These are phyloP conservation scores for Eilema depressum DNA, from an alignment of 2,888 invertebrate genomes.

Conservation along the genomic window DNA sequence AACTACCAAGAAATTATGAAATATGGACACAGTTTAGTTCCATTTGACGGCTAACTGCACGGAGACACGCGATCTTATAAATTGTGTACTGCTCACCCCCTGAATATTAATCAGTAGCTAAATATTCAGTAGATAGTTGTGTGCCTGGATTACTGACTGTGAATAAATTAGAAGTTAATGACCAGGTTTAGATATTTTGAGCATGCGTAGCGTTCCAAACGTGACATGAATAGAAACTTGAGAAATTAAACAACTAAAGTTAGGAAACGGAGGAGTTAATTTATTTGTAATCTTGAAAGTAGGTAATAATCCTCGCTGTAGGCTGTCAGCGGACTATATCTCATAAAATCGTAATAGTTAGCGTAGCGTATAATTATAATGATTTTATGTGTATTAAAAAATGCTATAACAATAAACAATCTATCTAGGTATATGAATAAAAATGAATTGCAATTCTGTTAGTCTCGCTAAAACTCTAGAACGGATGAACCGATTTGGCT, in stretches of 20 bases:
- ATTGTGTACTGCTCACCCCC: conserved; percentile 15
- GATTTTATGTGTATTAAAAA: no score
- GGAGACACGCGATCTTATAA: conserved; percentile 35
- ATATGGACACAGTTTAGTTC: conserved; percentile 39
- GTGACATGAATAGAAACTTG: conserved; percentile 20
- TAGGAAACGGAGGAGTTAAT: neutral
- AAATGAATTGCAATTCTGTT: no score
- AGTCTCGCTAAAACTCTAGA: no score
- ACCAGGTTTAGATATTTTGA: conserved; percentile 23
- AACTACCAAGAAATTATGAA: conserved; percentile 45
- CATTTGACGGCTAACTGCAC: conserved; percentile 33
- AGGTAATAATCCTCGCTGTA: no score
- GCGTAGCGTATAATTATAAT: no score
- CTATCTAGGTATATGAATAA: no score
- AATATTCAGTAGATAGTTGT: conserved; percentile 3
- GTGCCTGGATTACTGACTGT: conserved; percentile 43
- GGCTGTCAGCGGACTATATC: no score
- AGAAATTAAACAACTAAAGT: conserved; percentile 17
- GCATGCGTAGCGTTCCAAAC: conserved; percentile 19
- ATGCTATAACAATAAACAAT: no score
- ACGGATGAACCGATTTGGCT: no score
- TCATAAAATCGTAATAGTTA: no score
- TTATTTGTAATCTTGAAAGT: neutral
- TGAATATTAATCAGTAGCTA: conserved; percentile 29
- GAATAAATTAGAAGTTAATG: conserved; percentile 38